Evolutionary conservation across 2,797 vertebrate species (phyloP).

Genomic region (Poeciliopsis infans): DNA sequence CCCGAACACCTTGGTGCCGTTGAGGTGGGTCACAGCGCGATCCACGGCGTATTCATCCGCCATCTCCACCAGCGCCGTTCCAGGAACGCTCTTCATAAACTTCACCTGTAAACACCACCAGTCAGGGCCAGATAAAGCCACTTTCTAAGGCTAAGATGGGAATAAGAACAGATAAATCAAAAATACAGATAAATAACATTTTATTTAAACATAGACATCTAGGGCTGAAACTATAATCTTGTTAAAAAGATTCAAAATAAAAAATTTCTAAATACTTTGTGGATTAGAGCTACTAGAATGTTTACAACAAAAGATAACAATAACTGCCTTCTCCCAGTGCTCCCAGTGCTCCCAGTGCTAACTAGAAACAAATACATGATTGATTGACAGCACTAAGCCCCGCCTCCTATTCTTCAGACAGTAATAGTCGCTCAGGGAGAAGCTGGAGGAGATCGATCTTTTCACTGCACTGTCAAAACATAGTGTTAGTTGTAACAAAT

Average conservation of each 20-base stretch:
- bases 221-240: no score
- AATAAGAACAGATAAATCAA: not conserved
- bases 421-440: no score
- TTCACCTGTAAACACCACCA: constrained; percentile 84
- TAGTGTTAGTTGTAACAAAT: no score
- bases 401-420: no score
- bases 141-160: not conserved
- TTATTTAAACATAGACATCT: no score
- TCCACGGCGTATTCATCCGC: constrained; percentile 94
- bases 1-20: constrained; percentile 91
- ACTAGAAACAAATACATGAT: no score
- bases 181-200: not conserved
- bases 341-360: no score
- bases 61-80: constrained; percentile 94
- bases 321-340: no score
- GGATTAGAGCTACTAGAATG: not conserved
- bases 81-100: constrained; percentile 96
- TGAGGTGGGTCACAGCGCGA: constrained; percentile 92
- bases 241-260: not conserved
- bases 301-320: not conserved
- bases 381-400: no score
- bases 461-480: no score
- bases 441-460: no score
- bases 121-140: not conserved
- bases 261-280: not conserved